Evolutionary conservation across 2,797 vertebrate genomes (phyloP).

Genomic region (Epinephelus malabaricus): DNA sequence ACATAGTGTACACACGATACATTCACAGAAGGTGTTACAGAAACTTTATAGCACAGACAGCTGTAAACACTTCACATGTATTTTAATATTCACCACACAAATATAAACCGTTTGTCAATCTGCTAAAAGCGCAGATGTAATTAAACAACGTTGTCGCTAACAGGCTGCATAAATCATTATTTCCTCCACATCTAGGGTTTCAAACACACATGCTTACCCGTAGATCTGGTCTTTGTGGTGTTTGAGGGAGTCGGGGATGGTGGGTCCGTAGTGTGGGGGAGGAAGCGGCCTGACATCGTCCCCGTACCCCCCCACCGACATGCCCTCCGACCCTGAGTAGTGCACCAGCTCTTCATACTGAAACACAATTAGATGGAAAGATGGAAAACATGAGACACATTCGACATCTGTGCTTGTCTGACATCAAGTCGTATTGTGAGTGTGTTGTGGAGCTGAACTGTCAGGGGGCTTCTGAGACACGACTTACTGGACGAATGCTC

Average conservation of each 20-base stretch:
- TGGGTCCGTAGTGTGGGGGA: slow-evolving; percentile 82
- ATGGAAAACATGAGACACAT: slow-evolving; percentile 69
- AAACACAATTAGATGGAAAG: slow-evolving; percentile 66
- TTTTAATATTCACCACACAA: slow-evolving; percentile 33
- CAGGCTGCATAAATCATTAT: slow-evolving; percentile 28
- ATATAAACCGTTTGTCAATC: slow-evolving; percentile 41
- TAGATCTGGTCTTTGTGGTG: slow-evolving; percentile 90
- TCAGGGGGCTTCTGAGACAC: slow-evolving; percentile 29
- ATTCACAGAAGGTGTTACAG: slow-evolving; percentile 51
- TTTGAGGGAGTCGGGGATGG: slow-evolving; percentile 87
- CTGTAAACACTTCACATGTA: slow-evolving; percentile 53
- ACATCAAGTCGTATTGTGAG: slow-evolving; percentile 63
- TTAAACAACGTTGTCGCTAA: slow-evolving; percentile 12
- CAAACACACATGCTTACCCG: slow-evolving; percentile 75
- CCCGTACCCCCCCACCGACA: slow-evolving; percentile 85
- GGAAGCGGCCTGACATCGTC: slow-evolving; percentile 84
- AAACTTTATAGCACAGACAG: slow-evolving; percentile 60
- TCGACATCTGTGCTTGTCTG: slow-evolving; percentile 68
- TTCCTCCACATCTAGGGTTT: slow-evolving; percentile 10
- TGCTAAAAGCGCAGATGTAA: slow-evolving; percentile 15
- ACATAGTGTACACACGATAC: slow-evolving; percentile 57
- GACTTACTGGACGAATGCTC: slow-evolving; percentile 11
- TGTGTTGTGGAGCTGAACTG: slow-evolving; percentile 59
- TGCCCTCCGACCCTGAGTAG: slow-evolving; percentile 87
- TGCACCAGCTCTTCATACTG: slow-evolving; percentile 90